phyloP scores from a whole-genome alignment of 2,113 vertebrate species.

The Epinephelus lanceolatus region DNA sequence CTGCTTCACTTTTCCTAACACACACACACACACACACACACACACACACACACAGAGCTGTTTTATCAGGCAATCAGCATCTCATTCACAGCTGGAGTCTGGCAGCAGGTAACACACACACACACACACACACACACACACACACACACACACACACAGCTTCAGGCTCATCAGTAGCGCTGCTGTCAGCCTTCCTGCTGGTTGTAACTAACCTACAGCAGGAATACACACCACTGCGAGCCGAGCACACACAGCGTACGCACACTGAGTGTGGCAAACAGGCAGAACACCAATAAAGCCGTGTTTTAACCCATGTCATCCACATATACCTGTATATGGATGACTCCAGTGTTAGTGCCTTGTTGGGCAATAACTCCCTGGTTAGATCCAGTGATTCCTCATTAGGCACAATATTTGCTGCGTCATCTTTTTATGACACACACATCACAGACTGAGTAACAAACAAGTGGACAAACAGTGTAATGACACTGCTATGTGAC shows the following conservation, averaged over 20 bases:
- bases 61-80: slow-evolving; percentile 2
- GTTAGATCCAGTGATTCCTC: neutral
- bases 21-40: neutral
- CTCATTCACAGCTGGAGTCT: slow-evolving; percentile 27
- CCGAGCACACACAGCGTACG: neutral
- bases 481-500: no score
- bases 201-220: slow-evolving; percentile 27
- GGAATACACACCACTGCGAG: neutral
- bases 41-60: neutral
- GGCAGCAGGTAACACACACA: slow-evolving; percentile 16
- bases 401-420: neutral
- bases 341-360: no score
- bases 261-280: neutral
- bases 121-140: slow-evolving; percentile 11
- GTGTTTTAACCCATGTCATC: no score
- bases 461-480: no score
- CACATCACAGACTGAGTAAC: no score
- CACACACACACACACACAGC: slow-evolving; percentile 2
- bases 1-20: neutral
- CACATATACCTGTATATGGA: no score
- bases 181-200: slow-evolving; percentile 21
- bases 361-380: no score
- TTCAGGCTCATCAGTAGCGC: neutral
- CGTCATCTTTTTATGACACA: neutral
- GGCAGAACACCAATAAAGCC: no score